Evolutionary conservation across 2,113 vertebrate species (phyloP), one percentile per base, ranked within the genome.

Genomic region (Laterallus jamaicensis): DNA sequence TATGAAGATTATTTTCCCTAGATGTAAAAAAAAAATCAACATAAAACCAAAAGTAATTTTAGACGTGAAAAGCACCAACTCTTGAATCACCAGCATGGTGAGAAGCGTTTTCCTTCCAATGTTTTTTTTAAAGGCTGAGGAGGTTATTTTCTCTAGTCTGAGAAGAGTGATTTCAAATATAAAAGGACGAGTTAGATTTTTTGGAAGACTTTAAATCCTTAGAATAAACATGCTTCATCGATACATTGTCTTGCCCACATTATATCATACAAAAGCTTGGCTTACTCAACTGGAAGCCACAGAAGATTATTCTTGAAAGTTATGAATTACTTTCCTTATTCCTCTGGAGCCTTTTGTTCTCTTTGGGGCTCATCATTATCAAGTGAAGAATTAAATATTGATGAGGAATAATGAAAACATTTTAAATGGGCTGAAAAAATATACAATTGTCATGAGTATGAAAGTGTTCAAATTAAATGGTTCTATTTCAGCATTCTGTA

Each of bases 371-470:
- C 88, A 82, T 62, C 32, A 42, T 71, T 86, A 86, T 86, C 56
- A 82, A 91, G 59, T 31, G 12, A 88, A 88, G 18, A 93, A 96
- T 93, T 89, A 93, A 92, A 91, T 93, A 91, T 74, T 85, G 59
- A 93, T 85, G 70, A 20, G 47, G 92, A 92, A 73, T 82, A 93
- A 89, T 56, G 17, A 71, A 94, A 92, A 84, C 50, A 82, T 76
- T 86, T 92, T 59, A 82, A 91, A 88, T 77, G 44, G 56, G 6
- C 54, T 92, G 70, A 71, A 91, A 97, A 97, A 92, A 80, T 74
- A 56, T 15, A 67, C 54, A 58, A 47, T 62, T 93, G 40, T 73
- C 55, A 39, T 42, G 49, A 66, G 4, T 84, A 16, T 54, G n/a
- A 73, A 94, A 91, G 25, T 42, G 15, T 58, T 86, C 26, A 76